These are phyloP conservation scores for Zaprionus gabonicus DNA, from an alignment of 1,140 invertebrate genomes.

Conservation along the genomic window DNA sequence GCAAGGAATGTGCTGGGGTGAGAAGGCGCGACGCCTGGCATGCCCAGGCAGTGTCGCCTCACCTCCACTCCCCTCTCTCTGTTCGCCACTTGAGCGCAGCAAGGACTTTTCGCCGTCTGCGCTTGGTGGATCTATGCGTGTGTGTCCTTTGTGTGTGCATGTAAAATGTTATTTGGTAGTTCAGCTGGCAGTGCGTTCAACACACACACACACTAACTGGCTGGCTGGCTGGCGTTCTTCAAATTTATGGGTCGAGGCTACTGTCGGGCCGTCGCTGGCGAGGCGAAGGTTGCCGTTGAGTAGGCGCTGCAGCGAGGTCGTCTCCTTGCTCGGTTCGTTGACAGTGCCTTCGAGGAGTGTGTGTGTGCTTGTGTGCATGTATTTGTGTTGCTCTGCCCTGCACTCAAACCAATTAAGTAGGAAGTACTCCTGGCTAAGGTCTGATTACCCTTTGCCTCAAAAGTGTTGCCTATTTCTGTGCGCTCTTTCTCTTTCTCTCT, in stretches of 20 bases:
- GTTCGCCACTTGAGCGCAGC: slow-evolving; percentile 7
- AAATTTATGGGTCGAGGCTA: slow-evolving; percentile 80
- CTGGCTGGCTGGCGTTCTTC: slow-evolving; percentile 31
- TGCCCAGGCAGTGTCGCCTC: not conserved
- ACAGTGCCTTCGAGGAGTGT: slow-evolving; percentile 22
- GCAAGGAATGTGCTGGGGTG: slow-evolving; percentile 15
- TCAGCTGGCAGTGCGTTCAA: slow-evolving; percentile 43
- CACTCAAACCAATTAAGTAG: slow-evolving; percentile 24
- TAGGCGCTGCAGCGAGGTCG: slow-evolving; percentile 37
- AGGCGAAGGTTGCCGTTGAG: slow-evolving; percentile 57
- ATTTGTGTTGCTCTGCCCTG: not conserved
- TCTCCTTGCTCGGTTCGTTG: slow-evolving; percentile 63
- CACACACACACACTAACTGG: slow-evolving; percentile 26
- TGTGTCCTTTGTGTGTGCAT: slow-evolving; percentile 12
- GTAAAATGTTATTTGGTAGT: slow-evolving; percentile 47
- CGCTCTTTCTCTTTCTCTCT: not conserved
- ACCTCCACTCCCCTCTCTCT: not conserved
- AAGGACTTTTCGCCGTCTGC: slow-evolving; percentile 40
- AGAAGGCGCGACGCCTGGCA: slow-evolving; percentile 14
- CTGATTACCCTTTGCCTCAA: not conserved
- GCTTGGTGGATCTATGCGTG: slow-evolving; percentile 25
- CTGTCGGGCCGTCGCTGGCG: slow-evolving; percentile 54
- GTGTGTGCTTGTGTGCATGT: slow-evolving; percentile 7
- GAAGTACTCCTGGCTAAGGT: not conserved
- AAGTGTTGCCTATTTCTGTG: slow-evolving; percentile 41